These are phyloP conservation scores for Prunella himalayana DNA, from an alignment of 2,113 vertebrate species.

Conservation along the genomic window DNA sequence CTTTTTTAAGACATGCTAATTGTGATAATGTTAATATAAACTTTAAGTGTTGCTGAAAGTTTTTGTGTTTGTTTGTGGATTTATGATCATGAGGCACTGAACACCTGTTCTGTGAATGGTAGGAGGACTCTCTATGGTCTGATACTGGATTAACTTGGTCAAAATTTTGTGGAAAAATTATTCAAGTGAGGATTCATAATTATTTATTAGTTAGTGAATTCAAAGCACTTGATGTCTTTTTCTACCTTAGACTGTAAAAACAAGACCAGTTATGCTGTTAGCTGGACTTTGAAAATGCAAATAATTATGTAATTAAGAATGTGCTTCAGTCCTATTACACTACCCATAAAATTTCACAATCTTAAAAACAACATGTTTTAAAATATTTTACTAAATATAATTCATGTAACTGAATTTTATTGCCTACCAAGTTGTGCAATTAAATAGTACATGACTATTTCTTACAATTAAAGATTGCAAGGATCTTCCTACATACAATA, in stretches of 20 bases:
- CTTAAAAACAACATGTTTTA: conserved; percentile 72
- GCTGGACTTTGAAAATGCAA: conserved; percentile 74
- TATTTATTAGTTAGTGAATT: neutral
- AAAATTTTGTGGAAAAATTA: neutral
- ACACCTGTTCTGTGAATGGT: neutral
- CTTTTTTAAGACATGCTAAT: neutral
- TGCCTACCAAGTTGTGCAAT: conserved; percentile 70
- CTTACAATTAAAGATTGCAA: conserved; percentile 75
- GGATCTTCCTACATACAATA: conserved; percentile 60
- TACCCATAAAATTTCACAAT: conserved; percentile 70
- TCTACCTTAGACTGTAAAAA: conserved; percentile 57
- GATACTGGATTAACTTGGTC: neutral
- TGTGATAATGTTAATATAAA: neutral
- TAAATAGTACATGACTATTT: conserved; percentile 72
- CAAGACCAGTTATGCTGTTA: conserved; percentile 56
- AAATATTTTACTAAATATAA: conserved; percentile 78
- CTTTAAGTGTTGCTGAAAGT: neutral
- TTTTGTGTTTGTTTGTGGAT: neutral
- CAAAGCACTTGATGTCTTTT: neutral
- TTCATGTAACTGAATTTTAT: conserved; percentile 75
- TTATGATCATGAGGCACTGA: neutral
- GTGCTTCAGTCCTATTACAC: conserved; percentile 67
- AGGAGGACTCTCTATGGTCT: neutral
- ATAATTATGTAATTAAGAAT: conserved; percentile 78
- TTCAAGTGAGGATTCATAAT: neutral